Evolutionary conservation across 92 coral and sea anemone species (phyloP).

Genomic region (Pocillopora meandrina): DNA sequence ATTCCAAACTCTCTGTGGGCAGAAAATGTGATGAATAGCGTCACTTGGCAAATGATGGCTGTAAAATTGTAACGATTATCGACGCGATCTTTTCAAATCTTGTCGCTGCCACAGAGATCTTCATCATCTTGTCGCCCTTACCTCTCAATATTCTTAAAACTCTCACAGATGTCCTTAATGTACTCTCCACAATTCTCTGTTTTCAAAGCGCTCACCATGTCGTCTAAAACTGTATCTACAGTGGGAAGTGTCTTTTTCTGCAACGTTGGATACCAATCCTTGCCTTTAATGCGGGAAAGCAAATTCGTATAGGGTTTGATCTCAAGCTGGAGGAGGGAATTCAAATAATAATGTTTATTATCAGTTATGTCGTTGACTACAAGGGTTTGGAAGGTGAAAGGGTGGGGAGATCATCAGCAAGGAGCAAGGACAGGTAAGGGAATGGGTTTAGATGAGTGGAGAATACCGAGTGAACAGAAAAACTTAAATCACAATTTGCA

Average conservation of each 20-base stretch:
- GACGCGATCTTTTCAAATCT: too few species aligned
- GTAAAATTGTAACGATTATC: too few species aligned
- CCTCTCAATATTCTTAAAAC: conserved; percentile 27
- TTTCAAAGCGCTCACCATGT: conserved; percentile 28
- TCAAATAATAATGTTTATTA: not conserved
- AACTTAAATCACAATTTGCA: too few species aligned
- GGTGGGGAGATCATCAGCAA: too few species aligned
- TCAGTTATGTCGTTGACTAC: not conserved
- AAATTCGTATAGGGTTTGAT: not conserved
- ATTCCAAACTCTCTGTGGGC: conserved; percentile 58
- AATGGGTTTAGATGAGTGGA: too few species aligned
- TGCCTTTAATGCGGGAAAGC: conserved; percentile 38
- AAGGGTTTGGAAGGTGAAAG: too few species aligned
- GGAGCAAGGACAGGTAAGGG: too few species aligned
- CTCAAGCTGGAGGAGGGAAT: conserved; percentile 9
- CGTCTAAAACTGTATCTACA: conserved; percentile 43
- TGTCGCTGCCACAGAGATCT: too few species aligned
- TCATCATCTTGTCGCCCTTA: not conserved
- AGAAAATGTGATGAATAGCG: not conserved
- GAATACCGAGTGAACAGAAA: too few species aligned
- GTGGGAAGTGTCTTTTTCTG: conserved; percentile 13
- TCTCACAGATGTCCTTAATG: conserved; percentile 19
- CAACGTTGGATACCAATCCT: conserved; percentile 70
- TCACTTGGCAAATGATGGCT: too few species aligned
- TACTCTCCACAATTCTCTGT: not conserved